A percentile compares a stretch with the other conserved stretches of the same genome.
Conservation (phyloP, 2,113 vertebrate species). For the Chloroceryle aenea region DNA sequence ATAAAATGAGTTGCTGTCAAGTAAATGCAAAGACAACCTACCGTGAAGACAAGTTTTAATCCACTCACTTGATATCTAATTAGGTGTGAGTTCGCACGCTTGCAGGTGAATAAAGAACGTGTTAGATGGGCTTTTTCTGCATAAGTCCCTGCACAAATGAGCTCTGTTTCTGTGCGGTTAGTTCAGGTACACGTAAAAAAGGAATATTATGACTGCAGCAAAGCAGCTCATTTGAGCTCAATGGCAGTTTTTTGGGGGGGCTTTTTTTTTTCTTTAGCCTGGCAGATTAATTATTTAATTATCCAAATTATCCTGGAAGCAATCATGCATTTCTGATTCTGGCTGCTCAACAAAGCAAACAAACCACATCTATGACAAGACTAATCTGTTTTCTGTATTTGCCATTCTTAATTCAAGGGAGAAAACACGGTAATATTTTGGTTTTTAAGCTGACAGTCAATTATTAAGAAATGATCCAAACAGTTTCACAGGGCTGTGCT, state of each 20-base stretch:
- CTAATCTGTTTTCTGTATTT: not conserved
- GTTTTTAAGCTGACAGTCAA: not conserved
- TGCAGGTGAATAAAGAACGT: not conserved
- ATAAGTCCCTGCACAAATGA: not conserved
- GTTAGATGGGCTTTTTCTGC: not conserved
- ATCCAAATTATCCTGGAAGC: not conserved
- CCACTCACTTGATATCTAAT: not conserved
- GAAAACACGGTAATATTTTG: not conserved
- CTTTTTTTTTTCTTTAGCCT: not conserved
- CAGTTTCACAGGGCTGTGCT: not conserved
- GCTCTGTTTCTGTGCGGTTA: not conserved
- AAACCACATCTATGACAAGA: not conserved
- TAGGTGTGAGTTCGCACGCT: not conserved
- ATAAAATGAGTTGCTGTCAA: not conserved
- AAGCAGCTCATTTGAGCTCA: not conserved
- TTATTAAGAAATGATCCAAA: not conserved
- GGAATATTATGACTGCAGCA: not conserved
- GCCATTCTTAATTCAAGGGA: not conserved
- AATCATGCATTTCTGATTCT: not conserved
- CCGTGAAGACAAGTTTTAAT: not conserved
- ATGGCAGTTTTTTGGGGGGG: too few species aligned
- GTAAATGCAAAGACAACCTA: not conserved
- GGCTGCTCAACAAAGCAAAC: conserved; percentile 3
- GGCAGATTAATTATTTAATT: conserved; percentile 22
- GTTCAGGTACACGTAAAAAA: not conserved